These are phyloP conservation scores for Carassius auratus DNA, from an alignment of 2,113 vertebrate species.

Conservation along the genomic window DNA sequence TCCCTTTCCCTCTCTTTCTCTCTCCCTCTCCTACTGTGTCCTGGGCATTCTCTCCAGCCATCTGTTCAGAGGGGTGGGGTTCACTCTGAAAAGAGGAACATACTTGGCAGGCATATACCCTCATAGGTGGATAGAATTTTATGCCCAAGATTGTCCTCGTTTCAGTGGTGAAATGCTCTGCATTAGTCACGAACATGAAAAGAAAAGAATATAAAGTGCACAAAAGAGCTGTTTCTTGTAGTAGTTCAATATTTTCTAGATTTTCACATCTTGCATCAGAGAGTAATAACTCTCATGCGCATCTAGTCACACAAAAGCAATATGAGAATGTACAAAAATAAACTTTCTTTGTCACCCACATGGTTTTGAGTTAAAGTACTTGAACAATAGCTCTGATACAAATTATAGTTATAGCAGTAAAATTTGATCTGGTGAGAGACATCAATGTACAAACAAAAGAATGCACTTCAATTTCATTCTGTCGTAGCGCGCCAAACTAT, in stretches of 20 bases:
- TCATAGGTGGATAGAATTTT: conserved; percentile 75
- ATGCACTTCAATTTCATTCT: background rate
- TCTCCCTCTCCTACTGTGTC: conserved; percentile 68
- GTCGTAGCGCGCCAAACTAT: background rate
- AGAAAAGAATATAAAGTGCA: conserved; percentile 51
- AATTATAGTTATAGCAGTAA: background rate
- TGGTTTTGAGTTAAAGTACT: background rate
- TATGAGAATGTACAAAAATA: background rate
- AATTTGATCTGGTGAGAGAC: background rate
- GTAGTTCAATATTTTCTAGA: conserved; percentile 33
- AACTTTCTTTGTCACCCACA: background rate
- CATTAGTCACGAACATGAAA: conserved; percentile 44
- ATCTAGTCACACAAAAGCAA: conserved; percentile 1
- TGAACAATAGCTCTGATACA: background rate
- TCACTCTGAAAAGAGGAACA: conserved; percentile 72
- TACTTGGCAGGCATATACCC: conserved; percentile 67
- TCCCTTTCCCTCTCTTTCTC: conserved; percentile 34
- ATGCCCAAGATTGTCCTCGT: conserved; percentile 70
- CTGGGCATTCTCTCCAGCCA: conserved; percentile 71
- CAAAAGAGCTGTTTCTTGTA: conserved; percentile 60
- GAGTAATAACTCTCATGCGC: conserved; percentile 1
- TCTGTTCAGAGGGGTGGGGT: conserved; percentile 74
- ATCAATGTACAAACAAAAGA: background rate
- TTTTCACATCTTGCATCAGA: conserved; percentile 31
- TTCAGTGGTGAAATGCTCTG: conserved; percentile 33